Conservation (phyloP, 2,113 vertebrate genomes). For the Sylvietta virens region DNA sequence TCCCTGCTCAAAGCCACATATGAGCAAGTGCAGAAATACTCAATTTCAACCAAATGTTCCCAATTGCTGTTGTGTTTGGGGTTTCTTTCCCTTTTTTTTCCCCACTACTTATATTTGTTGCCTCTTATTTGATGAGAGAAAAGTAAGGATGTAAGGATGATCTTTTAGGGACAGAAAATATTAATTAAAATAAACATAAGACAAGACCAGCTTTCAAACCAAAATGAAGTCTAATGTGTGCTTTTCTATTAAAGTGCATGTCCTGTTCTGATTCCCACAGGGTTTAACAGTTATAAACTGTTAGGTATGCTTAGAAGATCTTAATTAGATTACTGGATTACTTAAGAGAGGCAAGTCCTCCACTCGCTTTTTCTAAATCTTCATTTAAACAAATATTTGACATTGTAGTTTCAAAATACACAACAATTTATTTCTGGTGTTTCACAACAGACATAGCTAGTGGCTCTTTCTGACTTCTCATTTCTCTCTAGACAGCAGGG, state of each 20-base stretch:
- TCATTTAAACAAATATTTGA: neutral
- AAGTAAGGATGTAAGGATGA: neutral
- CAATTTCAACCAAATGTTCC: neutral
- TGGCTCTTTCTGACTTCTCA: neutral
- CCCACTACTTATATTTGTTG: neutral
- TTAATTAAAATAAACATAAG: neutral
- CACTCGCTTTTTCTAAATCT: neutral
- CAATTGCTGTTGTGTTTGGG: neutral
- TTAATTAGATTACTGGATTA: neutral
- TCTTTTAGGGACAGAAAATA: neutral
- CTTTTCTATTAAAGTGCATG: neutral
- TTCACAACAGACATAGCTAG: neutral
- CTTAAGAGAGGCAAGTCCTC: neutral
- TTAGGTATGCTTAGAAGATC: neutral
- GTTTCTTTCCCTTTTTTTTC: accelerated
- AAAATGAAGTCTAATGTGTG: neutral
- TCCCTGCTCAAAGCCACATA: neutral
- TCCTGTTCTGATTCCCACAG: neutral
- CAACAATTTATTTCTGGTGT: neutral
- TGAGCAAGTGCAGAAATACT: neutral
- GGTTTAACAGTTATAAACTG: neutral
- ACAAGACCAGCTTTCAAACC: neutral
- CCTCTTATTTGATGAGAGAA: neutral
- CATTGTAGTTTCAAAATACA: neutral
- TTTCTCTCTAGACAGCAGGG: neutral